Evolutionary conservation across 2,888 invertebrate genomes (phyloP).

Genomic region (Torymus tubicola): DNA sequence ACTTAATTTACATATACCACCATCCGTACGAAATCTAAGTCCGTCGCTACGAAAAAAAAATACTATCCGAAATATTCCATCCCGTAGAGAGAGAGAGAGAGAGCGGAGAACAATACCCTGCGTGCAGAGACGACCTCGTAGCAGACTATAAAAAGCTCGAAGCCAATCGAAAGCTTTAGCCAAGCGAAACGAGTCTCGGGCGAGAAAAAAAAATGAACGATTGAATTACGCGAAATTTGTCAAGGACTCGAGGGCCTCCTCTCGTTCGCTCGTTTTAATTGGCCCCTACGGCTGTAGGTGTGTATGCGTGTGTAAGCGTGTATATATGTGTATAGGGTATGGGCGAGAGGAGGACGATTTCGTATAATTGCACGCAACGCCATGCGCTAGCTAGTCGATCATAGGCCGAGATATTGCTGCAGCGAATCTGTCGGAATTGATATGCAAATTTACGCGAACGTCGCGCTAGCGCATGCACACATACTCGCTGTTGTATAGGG

Average conservation of each 20-base stretch:
- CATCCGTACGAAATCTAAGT: too few relatives aligned
- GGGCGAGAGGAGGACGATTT: conserved; percentile 25
- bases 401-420: conserved; percentile 44
- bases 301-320: too few relatives aligned
- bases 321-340: too few relatives aligned
- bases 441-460: conserved; percentile 46
- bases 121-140: too few relatives aligned
- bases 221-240: conserved; percentile 48
- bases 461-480: too few relatives aligned
- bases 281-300: conserved; percentile 1
- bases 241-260: conserved; percentile 41
- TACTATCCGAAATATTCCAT: too few relatives aligned
- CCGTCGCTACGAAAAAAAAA: too few relatives aligned
- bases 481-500: too few relatives aligned
- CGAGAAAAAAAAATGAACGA: neutral
- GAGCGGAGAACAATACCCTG: too few relatives aligned
- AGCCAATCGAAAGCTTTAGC: neutral
- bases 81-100: too few relatives aligned
- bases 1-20: too few relatives aligned
- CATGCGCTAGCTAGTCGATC: conserved; percentile 16
- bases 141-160: neutral
- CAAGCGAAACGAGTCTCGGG: too few relatives aligned
- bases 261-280: conserved; percentile 38
- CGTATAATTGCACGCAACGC: conserved; percentile 20
- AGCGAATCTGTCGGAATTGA: conserved; percentile 46